Evolutionary conservation across 2,113 vertebrate species (phyloP), one percentile per base, ranked within the genome.

Genomic region (Bufo gargarizans): DNA sequence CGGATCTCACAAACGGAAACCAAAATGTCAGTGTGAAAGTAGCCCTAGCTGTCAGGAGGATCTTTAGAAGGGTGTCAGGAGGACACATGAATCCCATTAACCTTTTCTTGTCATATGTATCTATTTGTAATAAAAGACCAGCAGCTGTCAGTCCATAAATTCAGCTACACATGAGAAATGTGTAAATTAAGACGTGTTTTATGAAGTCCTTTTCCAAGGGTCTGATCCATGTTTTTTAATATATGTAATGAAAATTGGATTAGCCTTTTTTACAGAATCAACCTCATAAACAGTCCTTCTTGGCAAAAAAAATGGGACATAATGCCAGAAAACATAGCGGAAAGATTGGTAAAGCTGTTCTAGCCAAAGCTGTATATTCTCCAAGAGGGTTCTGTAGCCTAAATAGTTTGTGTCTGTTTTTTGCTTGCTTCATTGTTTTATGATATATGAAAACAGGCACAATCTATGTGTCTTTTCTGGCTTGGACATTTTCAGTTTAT

Each of bases 361-460:
- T 11, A 80, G 77, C 86, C 86, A 87, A 17, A 1, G 49, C 59
- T 53, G 74, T 63, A 49, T n/a, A 16, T 86, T 55, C 50, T 87
- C 86, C 77, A 87, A 87, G 55, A 79, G 47, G n/a, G 47, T 86
- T 55, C 77, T 88, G 56, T 79, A 88, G 86, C 58, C 87, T 88
- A 63, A 78, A 81, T 87, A 88, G 43, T 59, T 65, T 74, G 16
- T 83, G 71, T 83, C 45, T 84, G 33, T 83, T 88, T 72, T 82
- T 77, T 47, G 76, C 56, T 77, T 63, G 80, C 45, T 88, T 43
- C 69, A 83, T 88, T 84, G 58, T 88, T 88, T 88, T 84, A 88
- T 84, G 56, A 88, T 88, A 88, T 88, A 77, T 84, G 45, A 65
- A 88, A 88, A 77, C 67, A 77, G 87, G 58, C 87, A 84, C 87